These are phyloP conservation scores for Ceratosolen fusciceps DNA, from an alignment of 1,140 invertebrate genomes.

Conservation along the genomic window DNA sequence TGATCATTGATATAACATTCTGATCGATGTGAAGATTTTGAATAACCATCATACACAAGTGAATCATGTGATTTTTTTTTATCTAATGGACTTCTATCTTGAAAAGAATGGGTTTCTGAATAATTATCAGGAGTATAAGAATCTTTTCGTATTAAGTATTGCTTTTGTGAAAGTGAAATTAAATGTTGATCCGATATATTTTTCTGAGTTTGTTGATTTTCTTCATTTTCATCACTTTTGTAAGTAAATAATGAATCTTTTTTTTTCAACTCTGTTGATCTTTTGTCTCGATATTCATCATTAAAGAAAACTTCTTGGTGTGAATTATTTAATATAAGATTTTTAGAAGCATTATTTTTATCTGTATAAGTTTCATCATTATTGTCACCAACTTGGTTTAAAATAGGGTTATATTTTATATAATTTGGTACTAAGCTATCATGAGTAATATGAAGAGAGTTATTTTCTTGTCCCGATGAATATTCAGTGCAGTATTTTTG, in stretches of 20 bases:
- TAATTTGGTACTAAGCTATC: not conserved
- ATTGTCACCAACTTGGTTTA: slow-evolving; percentile 51
- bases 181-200: too few relatives aligned
- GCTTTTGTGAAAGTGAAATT: slow-evolving; percentile 61
- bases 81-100: slow-evolving; percentile 56
- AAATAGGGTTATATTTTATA: not conserved
- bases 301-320: slow-evolving; percentile 52
- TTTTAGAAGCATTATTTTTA: not conserved
- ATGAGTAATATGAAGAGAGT: not conserved
- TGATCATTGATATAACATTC: slow-evolving; percentile 64
- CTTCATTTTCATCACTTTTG: slow-evolving; percentile 60
- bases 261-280: slow-evolving; percentile 59
- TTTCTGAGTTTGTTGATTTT: too few relatives aligned
- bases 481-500: not conserved
- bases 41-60: slow-evolving; percentile 57
- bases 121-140: slow-evolving; percentile 66
- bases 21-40: slow-evolving; percentile 57
- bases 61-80: slow-evolving; percentile 65
- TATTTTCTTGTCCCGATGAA: not conserved
- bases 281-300: slow-evolving; percentile 63
- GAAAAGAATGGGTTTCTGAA: slow-evolving; percentile 56
- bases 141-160: slow-evolving; percentile 62
- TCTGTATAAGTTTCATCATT: slow-evolving; percentile 49
- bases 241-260: slow-evolving; percentile 67
- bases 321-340: not conserved